phyloP scores from a whole-genome alignment of 1,140 invertebrate genomes.

The Homarus americanus region DNA sequence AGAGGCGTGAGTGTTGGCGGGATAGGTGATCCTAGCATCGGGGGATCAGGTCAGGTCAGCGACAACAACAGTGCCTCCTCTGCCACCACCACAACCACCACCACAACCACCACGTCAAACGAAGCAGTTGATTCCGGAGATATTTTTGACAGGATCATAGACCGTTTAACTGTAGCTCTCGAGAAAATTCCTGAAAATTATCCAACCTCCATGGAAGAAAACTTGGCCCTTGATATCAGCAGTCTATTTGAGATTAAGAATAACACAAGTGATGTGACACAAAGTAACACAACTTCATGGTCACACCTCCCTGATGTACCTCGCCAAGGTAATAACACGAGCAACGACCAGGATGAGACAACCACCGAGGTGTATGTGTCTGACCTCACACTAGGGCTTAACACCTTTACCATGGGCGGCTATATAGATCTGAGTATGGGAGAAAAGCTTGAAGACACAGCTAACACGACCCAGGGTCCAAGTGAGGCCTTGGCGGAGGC shows the following conservation, averaged over 20 bases:
- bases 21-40: not conserved
- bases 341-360: not conserved
- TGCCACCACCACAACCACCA: not conserved
- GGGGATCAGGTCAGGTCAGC: not conserved
- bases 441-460: not conserved
- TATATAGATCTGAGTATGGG: not conserved
- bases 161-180: slow-evolving; percentile 18
- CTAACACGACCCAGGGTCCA: not conserved
- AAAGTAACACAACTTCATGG: not conserved
- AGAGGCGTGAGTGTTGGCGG: not conserved
- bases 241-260: not conserved
- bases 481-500: not conserved
- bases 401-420: too few species aligned
- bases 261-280: not conserved
- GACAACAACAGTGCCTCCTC: not conserved
- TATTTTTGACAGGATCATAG: slow-evolving; percentile 35
- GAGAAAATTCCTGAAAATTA: not conserved
- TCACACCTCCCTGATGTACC: not conserved
- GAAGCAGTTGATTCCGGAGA: not conserved
- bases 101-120: not conserved
- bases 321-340: not conserved
- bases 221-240: not conserved
- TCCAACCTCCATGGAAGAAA: not conserved
- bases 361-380: not conserved
- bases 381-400: not conserved